Conservation (phyloP, 2,888 invertebrate genomes). For the Flexamia atlantica region DNA sequence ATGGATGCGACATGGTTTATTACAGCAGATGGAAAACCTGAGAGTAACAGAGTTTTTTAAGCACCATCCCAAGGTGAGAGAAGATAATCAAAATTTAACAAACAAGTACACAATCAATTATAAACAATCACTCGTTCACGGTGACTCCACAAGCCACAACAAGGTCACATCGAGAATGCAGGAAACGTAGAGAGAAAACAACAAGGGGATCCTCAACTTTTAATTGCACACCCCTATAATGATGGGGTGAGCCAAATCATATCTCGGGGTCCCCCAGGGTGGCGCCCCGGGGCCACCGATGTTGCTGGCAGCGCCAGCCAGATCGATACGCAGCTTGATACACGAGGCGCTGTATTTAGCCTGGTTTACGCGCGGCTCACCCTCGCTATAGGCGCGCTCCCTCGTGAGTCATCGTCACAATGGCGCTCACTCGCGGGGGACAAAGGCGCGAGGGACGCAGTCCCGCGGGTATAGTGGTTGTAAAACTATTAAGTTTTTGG, state of each 20-base stretch:
- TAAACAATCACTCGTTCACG: too few relatives aligned
- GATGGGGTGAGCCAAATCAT: not conserved
- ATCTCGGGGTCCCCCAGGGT: conserved; percentile 9
- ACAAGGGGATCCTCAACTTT: conserved; percentile 4
- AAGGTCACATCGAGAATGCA: too few relatives aligned
- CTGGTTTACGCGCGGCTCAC: not conserved
- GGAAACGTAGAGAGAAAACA: not conserved
- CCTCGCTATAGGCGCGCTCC: not conserved
- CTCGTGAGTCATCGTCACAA: conserved; percentile 27
- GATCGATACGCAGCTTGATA: conserved; percentile 9
- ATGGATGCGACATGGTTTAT: too few relatives aligned
- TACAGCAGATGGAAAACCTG: too few relatives aligned
- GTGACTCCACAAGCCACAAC: too few relatives aligned
- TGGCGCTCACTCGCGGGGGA: conserved; percentile 16
- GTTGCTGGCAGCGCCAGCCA: not conserved
- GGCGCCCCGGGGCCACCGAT: not conserved
- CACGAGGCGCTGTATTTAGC: conserved; percentile 29
- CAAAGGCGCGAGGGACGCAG: not conserved
- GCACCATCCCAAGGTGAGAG: too few relatives aligned
- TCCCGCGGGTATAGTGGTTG: not conserved
- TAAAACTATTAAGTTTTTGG: too few relatives aligned
- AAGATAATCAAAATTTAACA: too few relatives aligned
- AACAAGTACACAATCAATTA: too few relatives aligned
- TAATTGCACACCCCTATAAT: not conserved
- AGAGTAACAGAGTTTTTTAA: too few relatives aligned